Percentiles rank a stretch among this genome's conserved stretches.
Evolutionary conservation across 2,888 invertebrate species (phyloP).

Genomic region (Nomada fucata): DNA sequence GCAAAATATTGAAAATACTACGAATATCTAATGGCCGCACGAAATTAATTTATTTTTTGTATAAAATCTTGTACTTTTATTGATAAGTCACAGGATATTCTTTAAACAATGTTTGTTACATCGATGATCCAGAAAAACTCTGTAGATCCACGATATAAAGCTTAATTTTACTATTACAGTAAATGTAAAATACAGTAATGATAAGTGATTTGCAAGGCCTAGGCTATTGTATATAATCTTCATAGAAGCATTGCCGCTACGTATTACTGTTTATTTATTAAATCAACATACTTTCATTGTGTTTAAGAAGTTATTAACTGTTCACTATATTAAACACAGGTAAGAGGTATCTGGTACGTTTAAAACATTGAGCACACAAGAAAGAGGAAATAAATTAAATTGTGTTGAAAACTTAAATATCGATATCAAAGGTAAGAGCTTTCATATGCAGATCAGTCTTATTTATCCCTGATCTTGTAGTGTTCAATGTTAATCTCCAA

Average conservation of each 20-base stretch:
- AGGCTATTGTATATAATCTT: constrained; percentile 10
- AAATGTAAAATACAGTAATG: constrained; percentile 26
- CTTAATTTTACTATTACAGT: constrained; percentile 32
- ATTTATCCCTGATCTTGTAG: constrained; percentile 48
- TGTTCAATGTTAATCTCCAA: constrained; percentile 36
- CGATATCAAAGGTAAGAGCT: constrained; percentile 30
- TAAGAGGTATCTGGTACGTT: constrained; percentile 4
- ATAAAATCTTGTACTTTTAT: constrained; percentile 48
- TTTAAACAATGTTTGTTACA: constrained; percentile 31
- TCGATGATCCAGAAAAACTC: constrained; percentile 30
- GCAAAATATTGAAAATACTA: background rate
- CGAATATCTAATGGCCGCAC: background rate
- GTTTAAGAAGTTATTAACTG: constrained; percentile 19
- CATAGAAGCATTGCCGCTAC: background rate
- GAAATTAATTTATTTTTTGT: constrained; percentile 4
- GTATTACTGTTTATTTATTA: constrained; percentile 12
- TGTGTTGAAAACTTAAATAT: constrained; percentile 39
- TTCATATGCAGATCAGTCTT: constrained; percentile 57
- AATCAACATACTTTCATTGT: constrained; percentile 35
- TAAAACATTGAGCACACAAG: constrained; percentile 33
- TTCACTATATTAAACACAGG: background rate
- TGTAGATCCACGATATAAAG: constrained; percentile 44
- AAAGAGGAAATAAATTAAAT: constrained; percentile 37
- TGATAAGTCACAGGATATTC: constrained; percentile 24
- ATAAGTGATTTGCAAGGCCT: constrained; percentile 15